Base-by-base conservation (phyloP, 2,888 invertebrate genomes). In the Cosmia pyralina region DNA sequence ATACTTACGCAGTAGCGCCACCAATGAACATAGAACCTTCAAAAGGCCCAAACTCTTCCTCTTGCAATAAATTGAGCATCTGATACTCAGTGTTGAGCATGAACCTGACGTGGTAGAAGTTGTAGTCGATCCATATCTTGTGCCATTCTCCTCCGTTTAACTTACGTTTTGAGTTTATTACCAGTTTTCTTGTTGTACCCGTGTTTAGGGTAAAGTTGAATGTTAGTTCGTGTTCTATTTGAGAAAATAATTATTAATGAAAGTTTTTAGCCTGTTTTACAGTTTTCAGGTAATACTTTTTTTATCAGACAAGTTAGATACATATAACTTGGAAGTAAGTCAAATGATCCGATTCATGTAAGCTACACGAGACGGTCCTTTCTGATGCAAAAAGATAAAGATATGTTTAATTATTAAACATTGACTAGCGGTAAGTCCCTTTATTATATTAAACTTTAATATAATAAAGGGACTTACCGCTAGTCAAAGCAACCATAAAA, bases 91-190 rank as follows among this genome's bases (percentile, higher is more conserved):
- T 98, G 90, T 99, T 99, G 83, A 99, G 97, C 98, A 98, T 98
- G 90, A 99, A 98, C 81, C 99, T 96, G 52, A 99, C 98, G 92
- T 99, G 99, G 93, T 99, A 98, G 91, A 98, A 98, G 94, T 99
- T 99, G 92, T 99, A 98, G 95, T 99, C 99, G 79, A 99, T 98
- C 98, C 98, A 98, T 82, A 99, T 98, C 94, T 99, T 98, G 93
- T 99, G 99, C 99, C 99, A 99, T 92, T 99, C 98, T 1, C 99
- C 99, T 67, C 98, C 98, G 91, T 99, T 99, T 64, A 99, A 96
- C 90, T 98, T 97, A 62, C 98, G 96, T 83, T 97, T 97, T 5
- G 98, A 98, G 89, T 98, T 97, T 79, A 99, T 98, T 60, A 98
- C 98, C 75, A 98, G 95, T 90, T 98, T 98, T 83, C 98, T 97